These are phyloP conservation scores for Styela clava DNA, from an alignment of 23 tunicate species.

Conservation along the genomic window DNA sequence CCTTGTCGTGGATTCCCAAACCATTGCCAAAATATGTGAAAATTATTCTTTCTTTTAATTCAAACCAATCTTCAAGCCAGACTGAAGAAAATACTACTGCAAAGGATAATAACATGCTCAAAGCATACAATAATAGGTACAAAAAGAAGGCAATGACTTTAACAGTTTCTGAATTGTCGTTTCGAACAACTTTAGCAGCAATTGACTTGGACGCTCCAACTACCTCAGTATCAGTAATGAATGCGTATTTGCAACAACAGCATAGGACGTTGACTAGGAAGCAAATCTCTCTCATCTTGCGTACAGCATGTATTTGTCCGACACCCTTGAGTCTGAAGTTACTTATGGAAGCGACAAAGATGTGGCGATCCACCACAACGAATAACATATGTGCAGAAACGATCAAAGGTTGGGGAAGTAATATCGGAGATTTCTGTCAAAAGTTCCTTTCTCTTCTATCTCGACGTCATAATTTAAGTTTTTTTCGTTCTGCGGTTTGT, in stretches of 20 bases:
- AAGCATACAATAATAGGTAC: neutral
- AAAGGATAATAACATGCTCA: neutral
- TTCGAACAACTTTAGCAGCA: neutral
- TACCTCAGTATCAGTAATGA: neutral
- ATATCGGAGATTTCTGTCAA: constrained; percentile 38
- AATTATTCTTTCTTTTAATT: constrained; percentile 43
- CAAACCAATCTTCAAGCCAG: neutral
- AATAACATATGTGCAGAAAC: constrained; percentile 5
- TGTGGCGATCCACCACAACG: constrained; percentile 41
- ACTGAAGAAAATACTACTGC: neutral
- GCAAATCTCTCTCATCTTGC: constrained; percentile 25
- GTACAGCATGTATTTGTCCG: constrained; percentile 19
- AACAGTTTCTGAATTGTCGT: neutral
- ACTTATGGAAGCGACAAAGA: constrained; percentile 20
- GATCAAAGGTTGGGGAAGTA: constrained; percentile 19
- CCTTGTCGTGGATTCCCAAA: constrained; percentile 59
- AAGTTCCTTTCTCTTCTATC: constrained; percentile 35
- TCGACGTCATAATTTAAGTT: constrained; percentile 34
- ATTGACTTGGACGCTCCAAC: neutral
- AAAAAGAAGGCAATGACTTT: neutral
- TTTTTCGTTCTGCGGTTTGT: constrained; percentile 39
- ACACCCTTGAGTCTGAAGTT: constrained; percentile 39
- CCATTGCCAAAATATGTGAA: constrained; percentile 50
- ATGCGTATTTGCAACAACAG: neutral
- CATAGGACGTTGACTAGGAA: constrained; percentile 10